Evolutionary conservation across 2,888 invertebrate genomes (phyloP).

Genomic region (Nephrotoma flavescens): DNA sequence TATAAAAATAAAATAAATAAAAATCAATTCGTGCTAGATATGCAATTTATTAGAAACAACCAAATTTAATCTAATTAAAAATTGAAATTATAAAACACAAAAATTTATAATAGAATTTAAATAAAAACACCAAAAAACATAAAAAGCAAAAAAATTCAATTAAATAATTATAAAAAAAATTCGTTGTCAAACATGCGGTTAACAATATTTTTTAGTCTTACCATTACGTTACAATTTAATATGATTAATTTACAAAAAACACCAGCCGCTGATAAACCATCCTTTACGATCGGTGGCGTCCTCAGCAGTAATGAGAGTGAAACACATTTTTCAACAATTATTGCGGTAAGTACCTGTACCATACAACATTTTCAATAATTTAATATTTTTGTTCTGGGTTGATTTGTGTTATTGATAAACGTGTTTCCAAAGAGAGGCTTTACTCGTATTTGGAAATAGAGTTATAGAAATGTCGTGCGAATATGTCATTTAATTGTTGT

Average conservation of each 20-base stretch:
- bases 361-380: not conserved
- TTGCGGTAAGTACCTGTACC: slow-evolving; percentile 49
- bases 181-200: not conserved
- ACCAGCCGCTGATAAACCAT: slow-evolving; percentile 38
- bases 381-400: not conserved
- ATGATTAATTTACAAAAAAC: slow-evolving; percentile 11
- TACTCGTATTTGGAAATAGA: too few relatives aligned
- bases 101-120: slow-evolving; percentile 3
- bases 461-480: too few relatives aligned
- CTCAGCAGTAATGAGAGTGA: slow-evolving; percentile 71
- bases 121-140: not conserved
- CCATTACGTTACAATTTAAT: slow-evolving; percentile 6
- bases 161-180: not conserved
- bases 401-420: too few relatives aligned
- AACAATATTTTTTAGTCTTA: slow-evolving; percentile 3
- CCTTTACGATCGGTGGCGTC: slow-evolving; percentile 80
- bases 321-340: slow-evolving; percentile 65
- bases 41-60: not conserved
- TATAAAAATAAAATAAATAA: slow-evolving; percentile 3
- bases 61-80: slow-evolving; percentile 4
- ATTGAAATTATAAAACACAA: not conserved
- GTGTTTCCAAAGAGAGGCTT: too few relatives aligned
- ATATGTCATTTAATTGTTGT: too few relatives aligned
- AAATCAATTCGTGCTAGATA: slow-evolving; percentile 1
- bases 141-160: slow-evolving; percentile 2